These are phyloP conservation scores for Syrista parreyssii DNA, from an alignment of 2,888 invertebrate genomes.

Conservation along the genomic window DNA sequence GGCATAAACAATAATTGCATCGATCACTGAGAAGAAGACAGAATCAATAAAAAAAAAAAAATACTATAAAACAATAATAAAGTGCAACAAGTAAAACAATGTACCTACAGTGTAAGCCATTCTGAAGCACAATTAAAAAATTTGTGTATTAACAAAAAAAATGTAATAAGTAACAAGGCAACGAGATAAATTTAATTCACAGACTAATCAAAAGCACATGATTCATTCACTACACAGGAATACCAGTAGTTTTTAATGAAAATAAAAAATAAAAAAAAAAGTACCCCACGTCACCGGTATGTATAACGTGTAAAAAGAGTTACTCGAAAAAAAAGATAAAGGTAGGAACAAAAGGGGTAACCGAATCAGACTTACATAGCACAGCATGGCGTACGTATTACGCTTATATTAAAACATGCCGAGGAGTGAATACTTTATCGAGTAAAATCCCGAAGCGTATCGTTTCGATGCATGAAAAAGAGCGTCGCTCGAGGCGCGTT, in stretches of 20 bases:
- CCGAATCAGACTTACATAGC: slow-evolving; percentile 16
- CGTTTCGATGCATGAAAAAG: neutral
- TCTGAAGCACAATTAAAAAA: no score
- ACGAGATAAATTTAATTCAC: neutral
- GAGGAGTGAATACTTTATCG: slow-evolving; percentile 4
- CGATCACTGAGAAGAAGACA: neutral
- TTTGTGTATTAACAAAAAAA: neutral
- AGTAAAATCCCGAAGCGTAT: neutral
- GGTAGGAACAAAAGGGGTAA: neutral
- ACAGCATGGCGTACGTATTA: slow-evolving; percentile 21
- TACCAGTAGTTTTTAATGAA: neutral
- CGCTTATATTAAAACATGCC: slow-evolving; percentile 50
- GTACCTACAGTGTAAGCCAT: neutral
- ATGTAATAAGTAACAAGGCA: neutral
- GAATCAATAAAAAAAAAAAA: neutral
- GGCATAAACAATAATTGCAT: neutral
- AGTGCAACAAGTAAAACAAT: no score
- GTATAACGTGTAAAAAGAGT: neutral
- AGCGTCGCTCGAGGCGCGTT: neutral
- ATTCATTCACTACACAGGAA: neutral
- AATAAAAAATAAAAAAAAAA: slow-evolving; percentile 1
- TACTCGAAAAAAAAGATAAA: neutral
- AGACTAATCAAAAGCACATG: neutral
- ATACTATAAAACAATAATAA: no score
- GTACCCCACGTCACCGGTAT: neutral